Evolutionary conservation across 2,888 invertebrate genomes (phyloP).

Genomic region (Schizotus pectinicornis): DNA sequence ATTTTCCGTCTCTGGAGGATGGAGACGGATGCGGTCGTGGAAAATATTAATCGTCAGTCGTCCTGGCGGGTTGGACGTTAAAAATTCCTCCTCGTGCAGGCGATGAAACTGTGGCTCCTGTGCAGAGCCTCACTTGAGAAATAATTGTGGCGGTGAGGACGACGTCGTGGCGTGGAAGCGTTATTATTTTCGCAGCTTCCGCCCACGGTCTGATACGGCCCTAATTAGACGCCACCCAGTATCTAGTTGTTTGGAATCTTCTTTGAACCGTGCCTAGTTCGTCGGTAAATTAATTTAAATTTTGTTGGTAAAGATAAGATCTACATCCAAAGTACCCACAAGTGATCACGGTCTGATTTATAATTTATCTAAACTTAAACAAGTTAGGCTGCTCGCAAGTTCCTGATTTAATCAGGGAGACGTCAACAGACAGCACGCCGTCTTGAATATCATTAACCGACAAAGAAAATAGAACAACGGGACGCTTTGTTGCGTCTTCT

Average conservation of each 20-base stretch:
- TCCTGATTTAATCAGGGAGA: slow-evolving; percentile 32
- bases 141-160: too few species aligned
- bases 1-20: too few species aligned
- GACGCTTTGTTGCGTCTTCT: slow-evolving; percentile 24
- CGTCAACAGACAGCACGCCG: slow-evolving; percentile 33
- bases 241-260: slow-evolving; percentile 10
- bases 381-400: slow-evolving; percentile 30
- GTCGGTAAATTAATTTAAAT: slow-evolving; percentile 37
- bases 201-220: too few species aligned
- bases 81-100: too few species aligned
- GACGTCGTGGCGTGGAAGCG: too few species aligned
- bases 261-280: slow-evolving; percentile 15
- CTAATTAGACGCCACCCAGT: too few species aligned
- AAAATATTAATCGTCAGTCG: too few species aligned
- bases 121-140: too few species aligned
- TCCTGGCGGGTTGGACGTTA: too few species aligned
- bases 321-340: slow-evolving; percentile 35
- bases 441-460: slow-evolving; percentile 34
- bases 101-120: too few species aligned
- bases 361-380: slow-evolving; percentile 40
- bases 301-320: slow-evolving; percentile 33
- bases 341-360: slow-evolving; percentile 38
- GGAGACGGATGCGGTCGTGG: too few species aligned
- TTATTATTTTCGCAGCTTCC: too few species aligned
- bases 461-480: slow-evolving; percentile 24